Conservation (phyloP, 2,113 vertebrate species). For the Nycticorax nycticorax region DNA sequence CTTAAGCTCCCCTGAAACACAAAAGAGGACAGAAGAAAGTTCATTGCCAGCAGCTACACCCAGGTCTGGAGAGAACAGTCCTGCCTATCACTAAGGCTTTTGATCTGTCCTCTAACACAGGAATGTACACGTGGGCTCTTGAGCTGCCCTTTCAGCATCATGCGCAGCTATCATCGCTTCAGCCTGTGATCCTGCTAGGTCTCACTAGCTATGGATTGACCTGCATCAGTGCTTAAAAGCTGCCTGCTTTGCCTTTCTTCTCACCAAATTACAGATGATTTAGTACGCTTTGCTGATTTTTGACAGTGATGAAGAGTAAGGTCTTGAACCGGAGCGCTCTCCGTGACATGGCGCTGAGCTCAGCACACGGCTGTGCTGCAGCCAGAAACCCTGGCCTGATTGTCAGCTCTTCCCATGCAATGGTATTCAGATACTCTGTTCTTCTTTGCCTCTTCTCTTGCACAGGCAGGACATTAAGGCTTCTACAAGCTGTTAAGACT, state of each 20-base stretch:
- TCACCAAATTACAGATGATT: neutral
- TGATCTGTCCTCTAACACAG: neutral
- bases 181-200: neutral
- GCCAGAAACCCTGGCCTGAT: neutral
- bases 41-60: fast-evolving
- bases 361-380: neutral
- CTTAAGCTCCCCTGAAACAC: neutral
- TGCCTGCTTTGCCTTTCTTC: neutral
- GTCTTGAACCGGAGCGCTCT: fast-evolving
- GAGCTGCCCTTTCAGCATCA: neutral
- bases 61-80: neutral
- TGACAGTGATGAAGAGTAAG: neutral
- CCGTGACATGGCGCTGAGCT: neutral
- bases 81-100: neutral
- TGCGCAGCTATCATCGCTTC: neutral
- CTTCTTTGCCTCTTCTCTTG: neutral
- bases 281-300: neutral
- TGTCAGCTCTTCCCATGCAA: neutral
- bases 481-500: neutral
- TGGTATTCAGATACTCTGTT: neutral
- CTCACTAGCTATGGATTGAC: neutral
- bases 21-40: neutral
- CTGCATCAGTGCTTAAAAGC: neutral
- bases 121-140: fast-evolving
- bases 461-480: neutral